Conservation (phyloP, 2,888 invertebrate genomes). For the Unio pictorum region DNA sequence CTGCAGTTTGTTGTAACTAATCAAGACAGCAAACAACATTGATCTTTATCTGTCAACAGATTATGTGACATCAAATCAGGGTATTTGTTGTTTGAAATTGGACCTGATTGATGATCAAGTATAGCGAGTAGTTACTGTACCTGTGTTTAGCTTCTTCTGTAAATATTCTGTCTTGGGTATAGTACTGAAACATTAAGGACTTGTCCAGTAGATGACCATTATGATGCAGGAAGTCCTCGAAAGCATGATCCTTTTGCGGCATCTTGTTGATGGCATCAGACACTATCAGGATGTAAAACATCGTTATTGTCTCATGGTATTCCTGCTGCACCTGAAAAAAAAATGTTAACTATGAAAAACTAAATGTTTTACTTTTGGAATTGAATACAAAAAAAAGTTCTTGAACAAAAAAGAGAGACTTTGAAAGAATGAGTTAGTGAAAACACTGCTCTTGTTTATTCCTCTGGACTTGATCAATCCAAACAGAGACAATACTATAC, state of each 20-base stretch:
- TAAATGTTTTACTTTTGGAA: neutral
- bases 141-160: slow-evolving; percentile 48
- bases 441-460: no score
- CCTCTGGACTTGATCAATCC: no score
- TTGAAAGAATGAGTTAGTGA: no score
- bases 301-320: slow-evolving; percentile 68
- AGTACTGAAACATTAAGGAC: slow-evolving; percentile 53
- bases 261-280: slow-evolving; percentile 52
- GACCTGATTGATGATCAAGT: neutral
- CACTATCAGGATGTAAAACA: slow-evolving; percentile 65
- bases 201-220: slow-evolving; percentile 54
- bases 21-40: no score
- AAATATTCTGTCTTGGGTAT: slow-evolving; percentile 49
- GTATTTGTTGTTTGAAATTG: no score
- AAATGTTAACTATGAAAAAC: neutral
- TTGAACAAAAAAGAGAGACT: no score
- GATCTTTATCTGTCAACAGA: no score
- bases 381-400: neutral
- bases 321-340: slow-evolving; percentile 58
- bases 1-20: no score
- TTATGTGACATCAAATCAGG: no score
- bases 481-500: no score
- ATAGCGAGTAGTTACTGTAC: slow-evolving; percentile 31
- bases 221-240: slow-evolving; percentile 62
- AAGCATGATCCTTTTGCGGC: slow-evolving; percentile 27